Percentiles rank a stretch among this genome's conserved stretches.
phyloP scores from a whole-genome alignment of 2,888 invertebrate genomes.

The Flabesymbios commensalis region DNA sequence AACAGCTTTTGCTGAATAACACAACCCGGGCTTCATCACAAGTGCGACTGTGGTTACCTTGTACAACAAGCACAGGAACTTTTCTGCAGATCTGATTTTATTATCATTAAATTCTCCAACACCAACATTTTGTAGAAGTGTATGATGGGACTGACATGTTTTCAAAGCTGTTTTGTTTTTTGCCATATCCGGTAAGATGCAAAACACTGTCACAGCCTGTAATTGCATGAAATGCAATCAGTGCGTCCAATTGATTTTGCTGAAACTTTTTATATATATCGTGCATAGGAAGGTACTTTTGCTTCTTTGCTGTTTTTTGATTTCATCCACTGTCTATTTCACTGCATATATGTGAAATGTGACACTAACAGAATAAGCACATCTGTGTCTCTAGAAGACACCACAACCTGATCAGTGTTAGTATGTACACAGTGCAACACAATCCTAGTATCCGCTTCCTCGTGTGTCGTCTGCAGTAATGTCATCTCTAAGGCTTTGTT shows the following conservation, averaged over 20 bases:
- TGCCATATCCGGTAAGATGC: background rate
- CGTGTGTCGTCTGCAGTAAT: background rate
- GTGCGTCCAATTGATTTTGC: background rate
- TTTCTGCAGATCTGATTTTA: background rate
- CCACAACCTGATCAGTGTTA: background rate
- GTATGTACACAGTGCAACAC: constrained; percentile 1
- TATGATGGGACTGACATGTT: too few species aligned
- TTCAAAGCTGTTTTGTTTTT: too few species aligned
- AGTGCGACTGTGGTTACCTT: background rate
- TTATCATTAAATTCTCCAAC: too few species aligned
- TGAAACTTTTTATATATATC: background rate
- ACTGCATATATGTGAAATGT: background rate
- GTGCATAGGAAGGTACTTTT: constrained; percentile 3
- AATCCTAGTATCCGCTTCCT: background rate
- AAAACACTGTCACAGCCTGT: constrained; percentile 3
- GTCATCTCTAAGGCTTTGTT: background rate
- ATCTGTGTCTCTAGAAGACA: constrained; percentile 2
- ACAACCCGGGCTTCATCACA: background rate
- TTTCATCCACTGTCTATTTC: background rate
- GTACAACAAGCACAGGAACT: background rate
- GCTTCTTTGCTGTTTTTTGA: background rate
- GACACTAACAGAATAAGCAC: background rate
- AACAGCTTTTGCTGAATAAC: background rate
- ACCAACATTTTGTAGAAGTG: too few species aligned
- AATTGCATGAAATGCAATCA: constrained; percentile 6